These are phyloP conservation scores for Drosophila busckii DNA, from an alignment of 1,140 invertebrate genomes.

Conservation along the genomic window DNA sequence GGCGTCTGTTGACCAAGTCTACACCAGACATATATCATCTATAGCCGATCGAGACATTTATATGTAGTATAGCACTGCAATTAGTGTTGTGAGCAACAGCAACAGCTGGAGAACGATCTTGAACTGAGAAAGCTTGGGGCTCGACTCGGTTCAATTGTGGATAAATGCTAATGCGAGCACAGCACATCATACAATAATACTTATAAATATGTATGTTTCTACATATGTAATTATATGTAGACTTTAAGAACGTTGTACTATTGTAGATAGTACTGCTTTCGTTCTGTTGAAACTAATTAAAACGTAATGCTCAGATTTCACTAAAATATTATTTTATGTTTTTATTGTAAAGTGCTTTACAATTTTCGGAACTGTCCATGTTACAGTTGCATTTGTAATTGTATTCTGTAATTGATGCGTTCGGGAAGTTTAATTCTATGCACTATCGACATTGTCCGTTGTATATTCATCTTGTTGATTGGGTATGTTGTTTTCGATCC, in stretches of 20 bases:
- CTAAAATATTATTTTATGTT: too few species aligned
- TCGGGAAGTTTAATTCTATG: slow-evolving; percentile 19
- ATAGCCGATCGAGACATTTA: slow-evolving; percentile 20
- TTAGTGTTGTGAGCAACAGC: slow-evolving; percentile 35
- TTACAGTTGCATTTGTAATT: too few species aligned
- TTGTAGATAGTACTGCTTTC: too few species aligned
- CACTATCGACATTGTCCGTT: slow-evolving; percentile 7
- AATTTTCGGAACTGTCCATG: too few species aligned
- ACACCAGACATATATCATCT: slow-evolving; percentile 21
- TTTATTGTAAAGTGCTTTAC: too few species aligned
- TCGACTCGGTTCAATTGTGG: slow-evolving; percentile 11
- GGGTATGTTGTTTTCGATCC: slow-evolving; percentile 22
- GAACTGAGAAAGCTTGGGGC: slow-evolving; percentile 8
- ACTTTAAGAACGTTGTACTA: too few species aligned
- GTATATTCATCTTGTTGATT: slow-evolving; percentile 11
- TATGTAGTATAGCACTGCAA: slow-evolving; percentile 27
- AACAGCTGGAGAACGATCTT: slow-evolving; percentile 9
- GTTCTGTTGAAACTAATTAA: too few species aligned
- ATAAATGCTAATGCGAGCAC: slow-evolving; percentile 8
- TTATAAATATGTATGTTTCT: too few species aligned
- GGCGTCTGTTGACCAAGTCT: slow-evolving; percentile 42
- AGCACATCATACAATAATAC: too few species aligned
- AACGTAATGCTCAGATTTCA: too few species aligned
- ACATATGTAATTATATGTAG: too few species aligned
- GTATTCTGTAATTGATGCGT: slow-evolving; percentile 5